These are phyloP conservation scores for Rhagophthalmus giganteus DNA, from an alignment of 2,888 invertebrate species.

Conservation along the genomic window DNA sequence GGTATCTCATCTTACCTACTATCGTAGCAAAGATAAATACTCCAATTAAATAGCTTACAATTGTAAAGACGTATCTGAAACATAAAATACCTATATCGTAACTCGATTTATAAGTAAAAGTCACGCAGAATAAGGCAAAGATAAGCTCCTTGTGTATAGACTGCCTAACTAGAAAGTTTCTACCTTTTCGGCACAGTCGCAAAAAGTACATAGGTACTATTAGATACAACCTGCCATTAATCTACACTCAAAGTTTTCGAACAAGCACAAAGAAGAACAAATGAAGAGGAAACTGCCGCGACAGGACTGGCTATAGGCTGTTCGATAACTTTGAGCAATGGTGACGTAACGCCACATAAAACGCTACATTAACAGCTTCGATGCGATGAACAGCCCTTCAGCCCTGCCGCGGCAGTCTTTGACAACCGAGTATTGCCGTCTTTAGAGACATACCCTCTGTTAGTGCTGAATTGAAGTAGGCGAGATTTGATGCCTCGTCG, in stretches of 20 bases:
- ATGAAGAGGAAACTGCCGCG: slow-evolving; percentile 30
- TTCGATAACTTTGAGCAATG: slow-evolving; percentile 63
- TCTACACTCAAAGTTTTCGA: slow-evolving; percentile 52
- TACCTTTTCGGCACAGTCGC: neutral
- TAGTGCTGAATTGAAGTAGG: slow-evolving; percentile 86
- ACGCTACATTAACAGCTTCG: slow-evolving; percentile 27
- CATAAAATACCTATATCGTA: too few species aligned
- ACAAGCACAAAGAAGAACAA: slow-evolving; percentile 41
- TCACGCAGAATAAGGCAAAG: too few species aligned
- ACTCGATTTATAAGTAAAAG: too few species aligned
- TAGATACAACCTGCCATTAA: neutral
- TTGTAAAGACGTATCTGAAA: slow-evolving; percentile 93
- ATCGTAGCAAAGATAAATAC: slow-evolving; percentile 98
- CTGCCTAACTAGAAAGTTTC: slow-evolving; percentile 3
- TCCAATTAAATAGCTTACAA: slow-evolving; percentile 94
- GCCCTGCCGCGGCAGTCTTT: slow-evolving; percentile 51
- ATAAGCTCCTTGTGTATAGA: too few species aligned
- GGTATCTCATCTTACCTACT: slow-evolving; percentile 67
- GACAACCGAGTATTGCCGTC: slow-evolving; percentile 18
- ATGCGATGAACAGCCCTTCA: slow-evolving; percentile 49
- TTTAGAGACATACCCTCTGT: slow-evolving; percentile 77
- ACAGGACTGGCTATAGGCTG: slow-evolving; percentile 61
- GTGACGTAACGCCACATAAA: slow-evolving; percentile 19
- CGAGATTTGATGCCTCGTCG: slow-evolving; percentile 88
- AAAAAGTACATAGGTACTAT: slow-evolving; percentile 1